Base-by-base conservation (phyloP, 2,888 invertebrate genomes). In the Polydrusus tereticollis region DNA sequence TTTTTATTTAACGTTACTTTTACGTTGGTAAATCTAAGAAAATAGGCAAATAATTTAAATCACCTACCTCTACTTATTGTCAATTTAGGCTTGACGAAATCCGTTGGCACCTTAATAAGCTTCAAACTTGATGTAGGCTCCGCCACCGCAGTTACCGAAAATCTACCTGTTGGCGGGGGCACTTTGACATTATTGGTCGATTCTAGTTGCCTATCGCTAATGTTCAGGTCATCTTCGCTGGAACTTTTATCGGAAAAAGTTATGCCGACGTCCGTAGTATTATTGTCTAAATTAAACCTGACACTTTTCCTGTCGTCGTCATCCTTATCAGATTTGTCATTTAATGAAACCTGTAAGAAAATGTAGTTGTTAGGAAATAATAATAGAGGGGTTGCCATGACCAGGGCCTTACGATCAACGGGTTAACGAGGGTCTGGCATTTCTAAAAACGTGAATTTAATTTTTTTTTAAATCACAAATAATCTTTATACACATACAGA, bases 281-380 rank as follows among this genome's bases (percentile, higher is more conserved):
- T 86, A 65, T 85, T 85, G 63, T 88, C 87, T 66, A 91, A 83
- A 82, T 90, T 90, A 77, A 91, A 91, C 7, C 90, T 87, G 0
- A 94, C 94, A 81, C 92, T 93, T 82, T 94, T 94, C 72, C 90
- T 90, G 69, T 94, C 92, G 36, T 92, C 94, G 72, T 94, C 94
- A 72, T 89, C 87, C 77, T 88, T 82, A 43, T 82, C 82, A 86
- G 43, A 87, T 79, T 52, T 80, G 58, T 78, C 81, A 8, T 74
- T 43, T 18, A 75, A 52, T 3, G 78, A 75, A 2, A 72, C 57
- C 72, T 72, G 12, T 23, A 43, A 26, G 50, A 2, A 55, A 26
- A 26, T 26, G 10, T 4, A 2, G 8, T 50, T 26, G 7, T 26
- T 5, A 26, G 7, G 4, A 5, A 26, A 26, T 26, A 7, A 26